Percentiles rank a stretch among this genome's conserved stretches.
Conservation (phyloP, 2,797 vertebrate species). For the Siniperca obscura region DNA sequence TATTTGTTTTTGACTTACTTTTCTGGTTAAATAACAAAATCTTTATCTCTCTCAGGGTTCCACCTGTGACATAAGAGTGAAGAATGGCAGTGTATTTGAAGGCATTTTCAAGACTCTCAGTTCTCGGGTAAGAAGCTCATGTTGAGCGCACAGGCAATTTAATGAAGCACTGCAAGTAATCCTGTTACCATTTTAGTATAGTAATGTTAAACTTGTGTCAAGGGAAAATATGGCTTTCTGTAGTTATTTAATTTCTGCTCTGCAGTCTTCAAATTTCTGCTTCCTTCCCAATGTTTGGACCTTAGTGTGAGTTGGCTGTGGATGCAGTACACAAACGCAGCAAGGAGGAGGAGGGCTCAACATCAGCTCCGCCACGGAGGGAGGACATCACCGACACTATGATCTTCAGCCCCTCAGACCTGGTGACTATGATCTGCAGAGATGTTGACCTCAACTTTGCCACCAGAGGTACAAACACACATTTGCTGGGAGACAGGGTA, state of each 20-base stretch:
- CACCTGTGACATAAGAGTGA: slow-evolving; percentile 93
- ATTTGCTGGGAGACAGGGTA: accelerated
- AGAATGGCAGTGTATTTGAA: slow-evolving; percentile 91
- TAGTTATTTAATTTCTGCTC: neutral
- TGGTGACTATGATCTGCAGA: slow-evolving; percentile 92
- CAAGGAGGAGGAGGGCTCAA: slow-evolving; percentile 76
- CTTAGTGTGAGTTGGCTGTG: slow-evolving; percentile 92
- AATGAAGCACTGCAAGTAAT: slow-evolving; percentile 11
- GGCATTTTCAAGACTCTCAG: slow-evolving; percentile 95
- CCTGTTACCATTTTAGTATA: neutral
- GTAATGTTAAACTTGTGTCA: neutral
- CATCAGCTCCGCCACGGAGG: slow-evolving; percentile 82
- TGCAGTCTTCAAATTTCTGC: slow-evolving; percentile 10
- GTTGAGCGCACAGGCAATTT: neutral
- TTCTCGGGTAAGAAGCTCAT: slow-evolving; percentile 87
- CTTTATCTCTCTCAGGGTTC: slow-evolving; percentile 85
- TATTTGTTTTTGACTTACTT: neutral
- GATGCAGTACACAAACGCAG: slow-evolving; percentile 90
- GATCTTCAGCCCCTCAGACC: slow-evolving; percentile 92
- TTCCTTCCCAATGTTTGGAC: slow-evolving; percentile 7
- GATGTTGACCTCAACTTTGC: slow-evolving; percentile 95
- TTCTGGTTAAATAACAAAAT: neutral
- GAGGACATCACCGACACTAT: slow-evolving; percentile 96
- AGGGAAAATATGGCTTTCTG: neutral
- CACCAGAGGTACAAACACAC: slow-evolving; percentile 87